Base-by-base conservation (phyloP, 2,113 vertebrate genomes). In the Dipodomys spectabilis region DNA sequence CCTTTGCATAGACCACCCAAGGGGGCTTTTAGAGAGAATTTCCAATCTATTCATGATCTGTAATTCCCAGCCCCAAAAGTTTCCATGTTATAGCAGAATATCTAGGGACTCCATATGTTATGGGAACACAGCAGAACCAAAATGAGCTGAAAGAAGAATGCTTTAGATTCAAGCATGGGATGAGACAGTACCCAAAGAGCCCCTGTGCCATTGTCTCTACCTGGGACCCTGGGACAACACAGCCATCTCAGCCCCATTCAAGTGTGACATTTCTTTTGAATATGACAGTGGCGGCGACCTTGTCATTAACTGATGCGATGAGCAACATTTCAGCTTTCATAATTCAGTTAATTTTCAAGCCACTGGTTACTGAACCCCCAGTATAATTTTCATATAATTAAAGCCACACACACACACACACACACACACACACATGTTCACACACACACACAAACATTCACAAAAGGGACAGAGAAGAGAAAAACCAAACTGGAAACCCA, bases 191-290 rank as follows among this genome's bases (percentile, higher is more conserved):
- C 94, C 97, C 96, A 97, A 97, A 93, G 98, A 98, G 96, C 74
- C 87, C 91, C 97, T 95, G 95, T 95, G 98, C 98, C 97, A 98
- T 98, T 98, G 98, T 98, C 97, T 98, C 94, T 98, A 98, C 98
- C 98, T 98, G 98, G 97, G 98, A 98, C 96, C 97, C 96, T 97
- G 98, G 98, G 98, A 98, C 97, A 97, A 95, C 91, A 75, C 95
- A 98, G 98, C 97, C 96, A 97, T 98, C 98, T 98, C 98, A 97
- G 97, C 96, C 98, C 97, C 98, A 98, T 96, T 98, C 98, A 98
- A 98, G 98, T 98, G 98, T 99, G 98, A 98, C 98, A 97, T 97
- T 98, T 98, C 98, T 98, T 98, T 98, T 98, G 97, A 98, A 98
- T 98, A 97, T 98, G 98, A 98, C 98, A 98, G 98, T 97, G 96